A percentile compares a stretch with the other conserved stretches of the same genome.
Evolutionary conservation across 2,113 vertebrate species (phyloP).

Genomic region (Gobius niger): DNA sequence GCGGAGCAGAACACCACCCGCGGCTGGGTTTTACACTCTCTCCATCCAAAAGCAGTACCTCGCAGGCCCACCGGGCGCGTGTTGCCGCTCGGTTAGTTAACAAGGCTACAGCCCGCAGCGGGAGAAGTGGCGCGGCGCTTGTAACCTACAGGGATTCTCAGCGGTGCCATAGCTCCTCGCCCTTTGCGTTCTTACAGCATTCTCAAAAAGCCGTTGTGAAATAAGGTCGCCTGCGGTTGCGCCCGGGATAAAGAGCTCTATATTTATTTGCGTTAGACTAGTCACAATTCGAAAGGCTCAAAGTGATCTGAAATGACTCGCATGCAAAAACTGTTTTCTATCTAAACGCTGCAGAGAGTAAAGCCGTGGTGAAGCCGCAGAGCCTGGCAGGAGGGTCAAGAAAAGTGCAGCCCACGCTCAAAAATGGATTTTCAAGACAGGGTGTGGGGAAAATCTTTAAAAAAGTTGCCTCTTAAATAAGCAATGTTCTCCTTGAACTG

Average conservation of each 20-base stretch:
- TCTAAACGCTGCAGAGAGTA: conserved; percentile 2
- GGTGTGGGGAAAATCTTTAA: conserved; percentile 9
- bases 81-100: conserved; percentile 44
- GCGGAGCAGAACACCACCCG: conserved; percentile 36
- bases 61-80: conserved; percentile 24
- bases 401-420: conserved; percentile 16
- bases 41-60: conserved; percentile 27
- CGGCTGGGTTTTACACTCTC: conserved; percentile 37
- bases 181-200: conserved; percentile 9
- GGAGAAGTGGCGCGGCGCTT: conserved; percentile 11
- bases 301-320: not conserved
- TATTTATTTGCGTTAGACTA: conserved; percentile 8
- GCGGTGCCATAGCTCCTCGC: conserved; percentile 6
- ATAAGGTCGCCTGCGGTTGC: not conserved
- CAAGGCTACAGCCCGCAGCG: conserved; percentile 37
- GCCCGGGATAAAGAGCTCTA: not conserved
- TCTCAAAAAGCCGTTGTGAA: not conserved
- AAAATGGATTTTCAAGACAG: not conserved
- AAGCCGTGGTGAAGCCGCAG: not conserved
- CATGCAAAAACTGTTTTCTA: not conserved
- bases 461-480: conserved; percentile 20
- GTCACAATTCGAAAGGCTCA: not conserved
- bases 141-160: conserved; percentile 25
- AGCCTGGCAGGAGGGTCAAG: conserved; percentile 23
- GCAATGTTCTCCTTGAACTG: conserved; percentile 6